Percentiles rank a stretch among this genome's conserved stretches.
These are phyloP conservation scores for Percopsis transmontana DNA, from an alignment of 2,113 vertebrate genomes.

Conservation along the genomic window DNA sequence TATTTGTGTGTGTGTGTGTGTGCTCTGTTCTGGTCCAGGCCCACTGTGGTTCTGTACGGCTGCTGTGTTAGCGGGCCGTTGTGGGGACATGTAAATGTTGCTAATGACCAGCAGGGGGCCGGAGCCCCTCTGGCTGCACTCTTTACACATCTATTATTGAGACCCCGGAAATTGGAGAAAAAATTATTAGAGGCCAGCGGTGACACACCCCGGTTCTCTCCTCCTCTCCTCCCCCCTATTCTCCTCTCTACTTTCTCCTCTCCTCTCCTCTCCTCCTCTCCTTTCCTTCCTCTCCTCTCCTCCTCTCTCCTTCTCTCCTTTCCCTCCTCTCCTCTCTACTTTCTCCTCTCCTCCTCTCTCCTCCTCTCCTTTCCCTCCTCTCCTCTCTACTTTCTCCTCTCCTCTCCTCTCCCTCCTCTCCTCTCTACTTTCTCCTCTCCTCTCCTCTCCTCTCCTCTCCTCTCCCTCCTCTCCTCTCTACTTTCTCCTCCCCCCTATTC, in stretches of 20 bases:
- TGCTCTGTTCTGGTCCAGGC: conserved; percentile 4
- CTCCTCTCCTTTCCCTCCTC: not conserved
- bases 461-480: conserved; percentile 1
- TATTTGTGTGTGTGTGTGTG: not conserved
- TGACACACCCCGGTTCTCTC: not conserved
- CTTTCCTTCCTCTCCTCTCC: not conserved
- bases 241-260: no score
- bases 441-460: conserved; percentile 77
- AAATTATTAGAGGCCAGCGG: no score
- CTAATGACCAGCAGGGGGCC: no score
- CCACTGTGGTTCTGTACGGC: no score
- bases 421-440: not conserved
- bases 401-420: not conserved
- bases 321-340: no score
- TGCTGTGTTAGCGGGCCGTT: no score
- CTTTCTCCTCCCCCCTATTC: not conserved
- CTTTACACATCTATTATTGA: no score
- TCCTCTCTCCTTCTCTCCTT: no score
- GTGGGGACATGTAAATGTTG: no score
- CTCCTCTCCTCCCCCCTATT: no score
- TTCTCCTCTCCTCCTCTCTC: not conserved
- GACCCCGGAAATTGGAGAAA: no score
- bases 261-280: not conserved
- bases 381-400: not conserved
- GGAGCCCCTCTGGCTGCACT: no score